Base-by-base conservation (phyloP, 1,140 invertebrate genomes). In the Polyergus mexicanus region DNA sequence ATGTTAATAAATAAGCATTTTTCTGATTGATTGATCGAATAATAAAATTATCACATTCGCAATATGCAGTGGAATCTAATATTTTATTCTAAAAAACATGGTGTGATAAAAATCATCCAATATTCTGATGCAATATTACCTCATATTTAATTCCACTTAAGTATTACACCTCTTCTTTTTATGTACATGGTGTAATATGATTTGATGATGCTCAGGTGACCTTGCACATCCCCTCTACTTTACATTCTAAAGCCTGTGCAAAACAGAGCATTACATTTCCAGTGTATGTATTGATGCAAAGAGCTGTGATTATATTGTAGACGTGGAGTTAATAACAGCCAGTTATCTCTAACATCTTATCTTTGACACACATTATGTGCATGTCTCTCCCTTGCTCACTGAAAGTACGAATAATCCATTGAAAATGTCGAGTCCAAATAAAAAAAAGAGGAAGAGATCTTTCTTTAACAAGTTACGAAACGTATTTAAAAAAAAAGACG, bases 391-490 rank as follows among this genome's bases (percentile, higher is more conserved):
- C 2, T 22, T 51, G 11, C 13, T 65, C 19, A 19, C 51, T 71
- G 41, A 68, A n/a, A 66, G 54, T 32, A 38, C 28, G 47, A 56
- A 1, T 68, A 51, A 71, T 74, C 10, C 51, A 25, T 58, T 62
- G 51, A 89, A 80, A 84, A 91, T 92, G 88, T 75, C 87, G n/a
- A 83, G 75, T 47, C 6, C 35, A 47, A 44, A 28, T 58, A 85
- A 71, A 1, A 89, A 88, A 25, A 58, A 6, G n/a, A 92, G 83
- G 35, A 94, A 92, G 84, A 86, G 58, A 65, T 92, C 85, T 28
- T 89, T 93, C 62, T 41, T 92, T 6, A 25, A 80, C 19, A 92
- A 88, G 76, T 41, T 94, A 11, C 69, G 83, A n/a, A 10, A 71
- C 16, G 35, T 60, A 28, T 90, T 92, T 72, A 88, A 72, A 44